phyloP scores from a whole-genome alignment of 2,888 invertebrate genomes.

The Chrysopilus asiliformis region DNA sequence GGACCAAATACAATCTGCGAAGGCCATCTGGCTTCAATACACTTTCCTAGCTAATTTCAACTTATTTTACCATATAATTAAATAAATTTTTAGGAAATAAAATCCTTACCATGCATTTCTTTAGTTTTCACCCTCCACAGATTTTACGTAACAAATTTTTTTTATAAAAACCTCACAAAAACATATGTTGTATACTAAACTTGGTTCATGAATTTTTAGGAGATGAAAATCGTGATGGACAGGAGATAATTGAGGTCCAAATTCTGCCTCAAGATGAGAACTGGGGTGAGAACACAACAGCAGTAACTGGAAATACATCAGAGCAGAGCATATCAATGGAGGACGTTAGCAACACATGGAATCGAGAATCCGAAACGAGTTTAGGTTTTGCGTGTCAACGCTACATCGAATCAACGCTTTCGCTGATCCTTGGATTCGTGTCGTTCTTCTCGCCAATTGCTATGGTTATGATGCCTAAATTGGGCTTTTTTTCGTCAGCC shows the following conservation, averaged over 20 bases:
- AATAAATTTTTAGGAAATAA: too few relatives aligned
- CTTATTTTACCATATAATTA: too few relatives aligned
- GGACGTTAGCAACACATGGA: slow-evolving; percentile 80
- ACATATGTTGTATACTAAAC: too few relatives aligned
- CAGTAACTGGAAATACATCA: slow-evolving; percentile 91
- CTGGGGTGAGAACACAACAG: slow-evolving; percentile 98
- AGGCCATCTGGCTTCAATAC: too few relatives aligned
- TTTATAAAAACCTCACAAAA: too few relatives aligned
- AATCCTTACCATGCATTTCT: too few relatives aligned
- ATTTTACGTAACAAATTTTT: too few relatives aligned
- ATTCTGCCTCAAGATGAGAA: slow-evolving; percentile 94
- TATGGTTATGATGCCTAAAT: slow-evolving; percentile 88
- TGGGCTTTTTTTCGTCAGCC: slow-evolving; percentile 68
- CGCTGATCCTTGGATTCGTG: slow-evolving; percentile 61
- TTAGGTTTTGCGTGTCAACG: slow-evolving; percentile 63
- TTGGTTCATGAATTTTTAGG: too few relatives aligned
- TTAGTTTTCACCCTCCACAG: too few relatives aligned
- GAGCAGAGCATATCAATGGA: slow-evolving; percentile 91
- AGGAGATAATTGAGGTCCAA: slow-evolving; percentile 91
- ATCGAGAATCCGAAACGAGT: slow-evolving; percentile 56
- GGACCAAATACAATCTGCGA: too few relatives aligned
- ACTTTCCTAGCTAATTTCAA: too few relatives aligned
- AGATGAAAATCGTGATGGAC: slow-evolving; percentile 65
- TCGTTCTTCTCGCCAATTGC: slow-evolving; percentile 86
- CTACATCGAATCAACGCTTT: slow-evolving; percentile 70